A percentile compares a stretch with the other conserved stretches of the same genome.
These are phyloP conservation scores for Coptotermes formosanus DNA, from an alignment of 1,140 invertebrate genomes.

Conservation along the genomic window DNA sequence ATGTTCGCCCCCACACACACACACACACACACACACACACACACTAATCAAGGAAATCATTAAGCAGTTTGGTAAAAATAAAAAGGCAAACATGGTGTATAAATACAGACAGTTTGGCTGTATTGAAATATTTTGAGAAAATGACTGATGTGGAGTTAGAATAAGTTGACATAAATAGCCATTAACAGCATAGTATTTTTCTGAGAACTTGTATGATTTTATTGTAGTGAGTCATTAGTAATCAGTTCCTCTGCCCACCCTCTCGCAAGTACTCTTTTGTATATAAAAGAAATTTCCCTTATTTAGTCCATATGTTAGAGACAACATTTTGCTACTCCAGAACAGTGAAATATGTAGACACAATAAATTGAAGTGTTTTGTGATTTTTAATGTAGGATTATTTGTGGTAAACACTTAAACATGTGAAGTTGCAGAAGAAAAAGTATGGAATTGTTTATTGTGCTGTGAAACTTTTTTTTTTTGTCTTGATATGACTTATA, in stretches of 20 bases:
- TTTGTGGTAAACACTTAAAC: background rate
- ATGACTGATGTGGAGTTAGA: background rate
- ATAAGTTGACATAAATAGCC: background rate
- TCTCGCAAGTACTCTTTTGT: background rate
- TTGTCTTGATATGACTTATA: background rate
- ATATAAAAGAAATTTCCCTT: background rate
- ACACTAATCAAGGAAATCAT: background rate
- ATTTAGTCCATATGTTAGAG: background rate
- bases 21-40: too few species aligned
- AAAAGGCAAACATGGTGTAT: background rate
- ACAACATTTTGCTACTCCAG: constrained; percentile 15
- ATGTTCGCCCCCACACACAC: background rate
- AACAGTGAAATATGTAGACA: background rate
- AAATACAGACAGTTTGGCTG: background rate
- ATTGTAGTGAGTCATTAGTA: background rate
- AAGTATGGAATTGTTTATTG: constrained; percentile 9
- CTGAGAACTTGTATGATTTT: background rate
- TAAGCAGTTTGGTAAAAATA: background rate
- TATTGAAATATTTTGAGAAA: background rate
- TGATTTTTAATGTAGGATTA: constrained; percentile 10
- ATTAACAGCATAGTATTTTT: background rate
- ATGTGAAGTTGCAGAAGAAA: background rate
- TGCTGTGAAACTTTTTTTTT: background rate
- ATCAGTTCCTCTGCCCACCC: background rate
- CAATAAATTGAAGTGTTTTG: background rate